Evolutionary conservation across 2,888 invertebrate species (phyloP).

Genomic region (Calliscelio sp.): DNA sequence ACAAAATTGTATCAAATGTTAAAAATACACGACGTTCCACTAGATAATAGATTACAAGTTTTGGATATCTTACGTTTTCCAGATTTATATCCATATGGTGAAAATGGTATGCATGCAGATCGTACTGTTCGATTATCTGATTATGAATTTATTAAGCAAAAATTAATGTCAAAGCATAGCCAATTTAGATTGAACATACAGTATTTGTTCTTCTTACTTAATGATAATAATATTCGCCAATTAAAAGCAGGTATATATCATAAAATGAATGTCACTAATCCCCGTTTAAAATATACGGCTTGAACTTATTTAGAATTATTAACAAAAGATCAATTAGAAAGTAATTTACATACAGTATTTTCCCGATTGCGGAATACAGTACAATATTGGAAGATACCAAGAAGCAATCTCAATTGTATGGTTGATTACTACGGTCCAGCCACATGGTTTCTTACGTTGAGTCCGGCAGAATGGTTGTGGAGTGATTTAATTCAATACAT

Average conservation of each 20-base stretch:
- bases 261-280: conserved; percentile 69
- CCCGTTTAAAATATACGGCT: conserved; percentile 51
- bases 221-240: conserved; percentile 43
- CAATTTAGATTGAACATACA: too few species aligned
- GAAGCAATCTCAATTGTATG: conserved; percentile 73
- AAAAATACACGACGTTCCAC: too few species aligned
- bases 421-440: conserved; percentile 75
- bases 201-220: conserved; percentile 15
- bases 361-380: conserved; percentile 71
- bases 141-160: too few species aligned
- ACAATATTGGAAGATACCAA: conserved; percentile 70
- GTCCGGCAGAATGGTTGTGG: conserved; percentile 77
- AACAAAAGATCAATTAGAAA: conserved; percentile 62
- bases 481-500: conserved; percentile 77
- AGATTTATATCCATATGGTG: too few species aligned
- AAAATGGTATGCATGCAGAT: too few species aligned
- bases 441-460: conserved; percentile 76
- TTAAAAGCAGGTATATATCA: conserved; percentile 69
- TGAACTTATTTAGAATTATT: conserved; percentile 45
- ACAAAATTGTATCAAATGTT: too few species aligned
- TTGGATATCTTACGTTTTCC: too few species aligned
- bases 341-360: conserved; percentile 68
- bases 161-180: too few species aligned
- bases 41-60: too few species aligned
- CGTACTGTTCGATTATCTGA: too few species aligned